Percentiles rank a stretch among this genome's conserved stretches.
These are phyloP conservation scores for Melieria crassipennis DNA, from an alignment of 2,888 invertebrate species.

Conservation along the genomic window DNA sequence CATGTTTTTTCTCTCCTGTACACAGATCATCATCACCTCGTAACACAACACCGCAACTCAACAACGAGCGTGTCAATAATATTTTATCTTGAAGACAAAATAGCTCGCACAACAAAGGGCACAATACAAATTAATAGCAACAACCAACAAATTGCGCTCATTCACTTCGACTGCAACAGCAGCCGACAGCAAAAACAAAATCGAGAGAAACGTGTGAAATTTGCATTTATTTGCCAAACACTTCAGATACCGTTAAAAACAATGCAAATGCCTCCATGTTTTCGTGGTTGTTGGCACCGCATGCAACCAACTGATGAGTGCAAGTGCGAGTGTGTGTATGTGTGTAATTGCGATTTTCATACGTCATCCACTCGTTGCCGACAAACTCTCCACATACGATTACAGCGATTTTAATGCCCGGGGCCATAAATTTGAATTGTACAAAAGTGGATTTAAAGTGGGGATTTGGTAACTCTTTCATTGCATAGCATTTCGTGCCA, in stretches of 20 bases:
- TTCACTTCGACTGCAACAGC: background rate
- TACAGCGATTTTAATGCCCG: slow-evolving; percentile 26
- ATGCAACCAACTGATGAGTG: background rate
- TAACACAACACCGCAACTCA: no score
- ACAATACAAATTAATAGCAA: slow-evolving; percentile 9
- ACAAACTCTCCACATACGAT: background rate
- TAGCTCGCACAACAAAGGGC: no score
- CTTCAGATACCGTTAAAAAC: slow-evolving; percentile 27
- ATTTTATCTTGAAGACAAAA: no score
- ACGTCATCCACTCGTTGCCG: no score
- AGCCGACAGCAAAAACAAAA: background rate
- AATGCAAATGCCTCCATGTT: slow-evolving; percentile 25
- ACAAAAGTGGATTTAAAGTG: slow-evolving; percentile 9
- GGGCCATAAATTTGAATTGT: slow-evolving; percentile 32
- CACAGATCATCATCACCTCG: no score
- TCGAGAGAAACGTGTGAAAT: slow-evolving; percentile 33
- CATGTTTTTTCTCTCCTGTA: no score
- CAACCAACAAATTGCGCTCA: background rate
- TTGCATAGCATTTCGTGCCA: background rate
- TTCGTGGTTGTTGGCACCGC: background rate
- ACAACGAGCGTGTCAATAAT: no score
- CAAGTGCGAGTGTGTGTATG: no score
- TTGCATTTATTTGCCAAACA: slow-evolving; percentile 32
- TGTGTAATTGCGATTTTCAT: no score
- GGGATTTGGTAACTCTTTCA: background rate